A percentile compares a stretch with the other conserved stretches of the same genome.
Evolutionary conservation across 2,113 vertebrate genomes (phyloP).

Genomic region (Microtus montanus): DNA sequence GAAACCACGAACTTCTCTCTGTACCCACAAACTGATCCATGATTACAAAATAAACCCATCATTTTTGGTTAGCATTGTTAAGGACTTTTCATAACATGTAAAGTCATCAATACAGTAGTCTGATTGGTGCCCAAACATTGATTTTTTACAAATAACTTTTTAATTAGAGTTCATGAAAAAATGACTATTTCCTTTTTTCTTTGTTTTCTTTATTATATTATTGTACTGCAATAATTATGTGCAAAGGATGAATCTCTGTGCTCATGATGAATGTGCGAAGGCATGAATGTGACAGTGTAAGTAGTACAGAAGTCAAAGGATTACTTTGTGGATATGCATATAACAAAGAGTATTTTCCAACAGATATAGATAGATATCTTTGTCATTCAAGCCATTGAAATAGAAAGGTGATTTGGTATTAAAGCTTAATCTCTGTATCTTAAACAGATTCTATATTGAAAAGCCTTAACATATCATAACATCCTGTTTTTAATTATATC

Average conservation of each 20-base stretch:
- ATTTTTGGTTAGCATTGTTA: not conserved
- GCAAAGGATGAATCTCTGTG: not conserved
- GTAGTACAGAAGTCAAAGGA: not conserved
- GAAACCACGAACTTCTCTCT: not conserved
- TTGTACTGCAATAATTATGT: not conserved
- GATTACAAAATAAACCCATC: too few relatives aligned
- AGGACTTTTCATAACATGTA: not conserved
- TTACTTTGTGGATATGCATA: not conserved
- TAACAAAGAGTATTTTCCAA: too few relatives aligned
- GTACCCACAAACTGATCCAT: too few relatives aligned
- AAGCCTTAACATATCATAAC: not conserved
- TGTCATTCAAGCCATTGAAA: not conserved
- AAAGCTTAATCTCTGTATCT: not conserved
- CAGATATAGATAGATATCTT: too few relatives aligned
- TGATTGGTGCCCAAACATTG: not conserved
- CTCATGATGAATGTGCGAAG: not conserved
- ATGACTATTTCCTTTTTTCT: not conserved
- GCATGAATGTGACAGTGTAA: not conserved
- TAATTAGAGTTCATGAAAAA: too few relatives aligned
- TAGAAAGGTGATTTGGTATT: not conserved
- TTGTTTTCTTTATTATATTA: not conserved
- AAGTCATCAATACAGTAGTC: too few relatives aligned
- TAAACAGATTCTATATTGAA: not conserved
- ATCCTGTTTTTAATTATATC: not conserved
- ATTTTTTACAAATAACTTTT: not conserved